phyloP scores from a whole-genome alignment of 2,113 vertebrate species.

The Sialia sialis region DNA sequence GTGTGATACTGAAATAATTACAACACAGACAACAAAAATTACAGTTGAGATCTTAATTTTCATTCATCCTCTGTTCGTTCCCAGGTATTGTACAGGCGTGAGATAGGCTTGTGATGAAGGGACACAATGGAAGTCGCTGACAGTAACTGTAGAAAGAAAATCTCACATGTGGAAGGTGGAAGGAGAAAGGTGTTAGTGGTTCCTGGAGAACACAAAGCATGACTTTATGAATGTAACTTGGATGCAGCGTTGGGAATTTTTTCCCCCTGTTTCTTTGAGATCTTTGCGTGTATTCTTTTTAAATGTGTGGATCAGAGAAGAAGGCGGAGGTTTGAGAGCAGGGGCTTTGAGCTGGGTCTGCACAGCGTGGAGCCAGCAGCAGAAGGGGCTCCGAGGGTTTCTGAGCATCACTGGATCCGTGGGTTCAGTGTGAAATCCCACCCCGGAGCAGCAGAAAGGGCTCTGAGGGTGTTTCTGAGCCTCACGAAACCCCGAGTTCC shows the following conservation, averaged over 20 bases:
- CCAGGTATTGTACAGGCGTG: background rate
- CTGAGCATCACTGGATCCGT: background rate
- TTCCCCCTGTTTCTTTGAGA: background rate
- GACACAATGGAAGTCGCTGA: background rate
- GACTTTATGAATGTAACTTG: background rate
- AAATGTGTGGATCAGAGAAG: background rate
- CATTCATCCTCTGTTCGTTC: background rate
- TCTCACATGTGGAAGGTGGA: background rate
- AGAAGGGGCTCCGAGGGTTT: too few relatives aligned
- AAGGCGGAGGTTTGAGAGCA: rapidly evolving
- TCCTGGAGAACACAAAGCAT: background rate
- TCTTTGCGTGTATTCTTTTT: background rate
- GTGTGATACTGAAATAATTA: conserved; percentile 3
- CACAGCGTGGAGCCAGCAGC: rapidly evolving
- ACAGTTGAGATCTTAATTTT: background rate
- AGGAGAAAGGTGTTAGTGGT: background rate
- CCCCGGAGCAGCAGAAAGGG: background rate
- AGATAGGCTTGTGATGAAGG: background rate
- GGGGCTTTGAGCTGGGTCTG: background rate
- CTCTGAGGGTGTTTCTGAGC: background rate
- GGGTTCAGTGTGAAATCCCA: background rate
- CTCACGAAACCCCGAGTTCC: too few relatives aligned
- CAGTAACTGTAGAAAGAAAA: background rate
- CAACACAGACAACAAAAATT: background rate
- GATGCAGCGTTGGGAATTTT: background rate